A percentile compares a stretch with the other conserved stretches of the same genome.
These are phyloP conservation scores for Acrossocheilus wenchowensis DNA, from an alignment of 2,797 vertebrate genomes.

Conservation along the genomic window DNA sequence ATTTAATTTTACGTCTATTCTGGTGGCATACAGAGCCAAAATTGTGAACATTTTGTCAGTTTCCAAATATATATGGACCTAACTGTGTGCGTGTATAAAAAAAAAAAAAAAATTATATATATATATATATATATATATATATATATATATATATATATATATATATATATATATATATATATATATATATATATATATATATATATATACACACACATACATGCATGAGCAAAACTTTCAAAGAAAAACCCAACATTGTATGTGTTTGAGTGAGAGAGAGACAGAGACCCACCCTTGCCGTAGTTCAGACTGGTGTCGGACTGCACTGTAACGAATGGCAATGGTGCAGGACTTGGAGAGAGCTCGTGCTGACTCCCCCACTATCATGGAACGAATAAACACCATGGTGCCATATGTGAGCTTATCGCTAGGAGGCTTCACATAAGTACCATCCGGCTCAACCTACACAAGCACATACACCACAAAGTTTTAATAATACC, in stretches of 20 bases:
- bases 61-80: no score
- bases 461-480: slow-evolving; percentile 75
- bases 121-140: no score
- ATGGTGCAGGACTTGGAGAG: slow-evolving; percentile 91
- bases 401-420: slow-evolving; percentile 99
- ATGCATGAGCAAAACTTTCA: background rate
- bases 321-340: slow-evolving; percentile 92
- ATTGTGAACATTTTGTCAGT: no score
- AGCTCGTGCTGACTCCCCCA: slow-evolving; percentile 81
- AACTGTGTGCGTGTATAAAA: no score
- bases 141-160: no score
- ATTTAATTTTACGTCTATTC: no score
- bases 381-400: slow-evolving; percentile 92
- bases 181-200: no score
- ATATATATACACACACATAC: no score
- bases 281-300: slow-evolving; percentile 81
- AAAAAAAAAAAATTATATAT: no score
- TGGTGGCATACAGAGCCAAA: no score
- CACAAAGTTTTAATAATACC: background rate
- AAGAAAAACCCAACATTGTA: background rate
- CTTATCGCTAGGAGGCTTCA: slow-evolving; percentile 92
- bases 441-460: slow-evolving; percentile 90
- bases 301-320: slow-evolving; percentile 95
- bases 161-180: no score
- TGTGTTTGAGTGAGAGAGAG: background rate